Base-by-base conservation (phyloP, 2,797 vertebrate species). In the Gallinago nigripennis region DNA sequence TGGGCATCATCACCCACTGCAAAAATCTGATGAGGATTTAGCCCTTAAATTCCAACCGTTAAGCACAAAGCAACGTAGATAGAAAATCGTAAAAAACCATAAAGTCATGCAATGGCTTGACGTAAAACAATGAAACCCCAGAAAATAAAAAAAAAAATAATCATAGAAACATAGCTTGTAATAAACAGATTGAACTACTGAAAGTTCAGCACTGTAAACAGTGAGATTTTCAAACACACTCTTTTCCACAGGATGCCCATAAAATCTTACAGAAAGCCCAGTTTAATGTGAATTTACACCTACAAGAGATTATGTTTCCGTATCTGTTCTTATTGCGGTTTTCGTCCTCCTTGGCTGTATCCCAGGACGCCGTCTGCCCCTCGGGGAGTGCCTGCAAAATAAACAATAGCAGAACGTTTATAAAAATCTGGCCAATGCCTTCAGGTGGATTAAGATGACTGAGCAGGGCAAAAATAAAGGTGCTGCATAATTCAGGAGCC, bases 231-330 rank as follows among this genome's bases (percentile, higher is more conserved):
- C 72, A 45, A 63, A n/a, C 41, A 79, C 84, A 19, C 12, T 25
- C 45, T 37, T 46, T 77, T 37, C 35, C 60, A n/a, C 48, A 50
- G 45, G 50, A 75, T 63, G 37, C 60, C 73, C 30, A 28, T 4
- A 31, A 76, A 66, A 43, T 7, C 46, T 66, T 2, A 18, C 31
- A 92, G 94, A 37, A 43, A 69, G 82, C 64, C 53, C 48, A 77
- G 69, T 83, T 66, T 7, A 68, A 87, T 89, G 86, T 46, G 96
- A 96, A 96, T 97, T 92, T 94, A 96, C 97, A 99, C 99, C 98
- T 98, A 99, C 99, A 99, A 98, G 99, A 99, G 95, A 99, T 99
- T 98, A 99, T 99, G 98, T 99, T 99, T 60, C 99, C 99, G 2
- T 99, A 99, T 98, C 99, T 98, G 96, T 99, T 99, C 98, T 99